Evolutionary conservation across 2,797 vertebrate species (phyloP).

Genomic region (Neosilurus mollespiculum): DNA sequence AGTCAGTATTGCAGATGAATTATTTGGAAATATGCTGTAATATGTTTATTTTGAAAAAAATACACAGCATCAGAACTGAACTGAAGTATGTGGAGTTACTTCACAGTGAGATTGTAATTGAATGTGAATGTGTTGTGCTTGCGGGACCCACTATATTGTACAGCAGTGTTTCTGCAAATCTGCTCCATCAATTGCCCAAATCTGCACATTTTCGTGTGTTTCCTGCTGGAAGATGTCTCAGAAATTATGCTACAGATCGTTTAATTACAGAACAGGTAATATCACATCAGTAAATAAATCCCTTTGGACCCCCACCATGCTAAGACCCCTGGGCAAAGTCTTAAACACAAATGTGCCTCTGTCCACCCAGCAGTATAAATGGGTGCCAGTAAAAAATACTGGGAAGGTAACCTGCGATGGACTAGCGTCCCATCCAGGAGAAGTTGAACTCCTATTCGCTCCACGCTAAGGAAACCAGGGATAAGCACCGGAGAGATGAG

Average conservation of each 20-base stretch:
- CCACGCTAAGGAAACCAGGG: no score
- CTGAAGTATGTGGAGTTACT: background rate
- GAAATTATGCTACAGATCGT: background rate
- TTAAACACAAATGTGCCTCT: no score
- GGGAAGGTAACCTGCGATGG: no score
- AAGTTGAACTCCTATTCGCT: no score
- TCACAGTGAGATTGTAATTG: background rate
- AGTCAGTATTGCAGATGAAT: background rate
- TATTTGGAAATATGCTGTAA: background rate
- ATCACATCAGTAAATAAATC: background rate
- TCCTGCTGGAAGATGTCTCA: background rate
- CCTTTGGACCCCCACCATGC: no score
- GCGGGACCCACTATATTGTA: background rate
- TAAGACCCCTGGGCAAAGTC: no score
- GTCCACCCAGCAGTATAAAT: no score
- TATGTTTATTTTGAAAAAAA: background rate
- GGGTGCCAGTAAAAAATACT: no score
- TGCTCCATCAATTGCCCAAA: background rate
- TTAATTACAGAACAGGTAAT: background rate
- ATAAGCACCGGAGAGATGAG: no score
- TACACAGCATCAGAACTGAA: background rate
- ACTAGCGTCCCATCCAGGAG: no score
- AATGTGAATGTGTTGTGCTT: conserved; percentile 30
- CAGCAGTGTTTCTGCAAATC: background rate
- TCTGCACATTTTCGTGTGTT: background rate